Percentiles rank a stretch among this genome's conserved stretches.
These are phyloP conservation scores for Melanotaenia trifasciata DNA, from an alignment of 2,797 vertebrate genomes.

Conservation along the genomic window DNA sequence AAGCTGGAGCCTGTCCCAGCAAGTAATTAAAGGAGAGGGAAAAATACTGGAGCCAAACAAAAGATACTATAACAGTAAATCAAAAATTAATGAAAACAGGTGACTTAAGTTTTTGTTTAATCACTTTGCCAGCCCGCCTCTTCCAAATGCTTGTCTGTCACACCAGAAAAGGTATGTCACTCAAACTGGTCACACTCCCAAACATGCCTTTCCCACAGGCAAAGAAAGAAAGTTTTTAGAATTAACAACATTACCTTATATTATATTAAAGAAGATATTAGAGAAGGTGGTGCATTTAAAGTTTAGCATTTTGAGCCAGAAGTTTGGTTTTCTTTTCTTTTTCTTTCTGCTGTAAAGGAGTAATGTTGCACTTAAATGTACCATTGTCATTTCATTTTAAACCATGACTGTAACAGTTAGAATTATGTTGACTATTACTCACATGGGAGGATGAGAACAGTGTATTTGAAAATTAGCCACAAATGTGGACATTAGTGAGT, in stretches of 20 bases:
- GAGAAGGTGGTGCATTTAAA: neutral
- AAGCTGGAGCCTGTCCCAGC: no score
- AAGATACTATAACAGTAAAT: neutral
- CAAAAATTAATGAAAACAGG: neutral
- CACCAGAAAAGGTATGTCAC: neutral
- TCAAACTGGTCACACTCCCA: neutral
- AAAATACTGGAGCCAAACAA: no score
- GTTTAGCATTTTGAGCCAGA: no score
- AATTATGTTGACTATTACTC: neutral
- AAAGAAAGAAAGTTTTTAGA: neutral
- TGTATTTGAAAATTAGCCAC: no score
- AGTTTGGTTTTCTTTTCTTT: neutral
- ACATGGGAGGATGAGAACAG: no score
- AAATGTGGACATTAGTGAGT: no score
- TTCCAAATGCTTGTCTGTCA: neutral
- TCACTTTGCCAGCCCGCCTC: neutral
- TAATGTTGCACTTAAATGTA: neutral
- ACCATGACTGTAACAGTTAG: neutral
- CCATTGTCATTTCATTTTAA: neutral
- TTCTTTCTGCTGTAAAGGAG: no score
- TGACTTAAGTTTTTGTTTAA: neutral
- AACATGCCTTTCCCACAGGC: neutral
- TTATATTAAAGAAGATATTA: no score
- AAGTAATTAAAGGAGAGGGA: no score
- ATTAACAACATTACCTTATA: neutral